phyloP scores from a whole-genome alignment of 2,888 invertebrate species.

The Callosobruchus maculatus region DNA sequence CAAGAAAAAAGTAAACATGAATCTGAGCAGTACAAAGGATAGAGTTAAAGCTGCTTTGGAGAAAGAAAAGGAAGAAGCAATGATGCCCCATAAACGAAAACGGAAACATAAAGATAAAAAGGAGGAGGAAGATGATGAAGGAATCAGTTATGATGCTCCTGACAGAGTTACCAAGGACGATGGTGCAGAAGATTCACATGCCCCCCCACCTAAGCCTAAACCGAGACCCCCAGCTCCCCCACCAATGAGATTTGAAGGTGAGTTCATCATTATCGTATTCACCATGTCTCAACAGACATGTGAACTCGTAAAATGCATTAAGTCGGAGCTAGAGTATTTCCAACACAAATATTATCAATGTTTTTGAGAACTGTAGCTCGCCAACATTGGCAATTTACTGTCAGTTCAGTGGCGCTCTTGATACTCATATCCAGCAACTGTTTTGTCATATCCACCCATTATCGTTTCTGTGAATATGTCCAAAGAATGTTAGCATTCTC shows the following conservation, averaged over 20 bases:
- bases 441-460: no score
- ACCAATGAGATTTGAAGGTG: slow-evolving; percentile 72
- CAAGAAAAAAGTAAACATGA: slow-evolving; percentile 51
- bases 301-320: no score
- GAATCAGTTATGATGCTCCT: slow-evolving; percentile 33
- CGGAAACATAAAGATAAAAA: slow-evolving; percentile 45
- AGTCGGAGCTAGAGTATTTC: no score
- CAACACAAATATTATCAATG: no score
- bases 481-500: no score
- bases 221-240: slow-evolving; percentile 66
- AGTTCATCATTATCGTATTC: no score
- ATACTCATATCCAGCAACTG: no score
- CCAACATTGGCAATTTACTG: no score
- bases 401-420: no score
- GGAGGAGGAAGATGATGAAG: slow-evolving; percentile 32
- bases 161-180: slow-evolving; percentile 36
- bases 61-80: slow-evolving; percentile 68
- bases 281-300: no score
- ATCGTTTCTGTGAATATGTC: no score
- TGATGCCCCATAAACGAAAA: slow-evolving; percentile 63
- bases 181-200: slow-evolving; percentile 32
- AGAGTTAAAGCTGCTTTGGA: slow-evolving; percentile 73
- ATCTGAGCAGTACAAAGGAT: slow-evolving; percentile 63
- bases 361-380: no score
- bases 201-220: slow-evolving; percentile 56